These are phyloP conservation scores for Prunella fulvescens DNA, from an alignment of 2,113 vertebrate genomes.

Conservation along the genomic window DNA sequence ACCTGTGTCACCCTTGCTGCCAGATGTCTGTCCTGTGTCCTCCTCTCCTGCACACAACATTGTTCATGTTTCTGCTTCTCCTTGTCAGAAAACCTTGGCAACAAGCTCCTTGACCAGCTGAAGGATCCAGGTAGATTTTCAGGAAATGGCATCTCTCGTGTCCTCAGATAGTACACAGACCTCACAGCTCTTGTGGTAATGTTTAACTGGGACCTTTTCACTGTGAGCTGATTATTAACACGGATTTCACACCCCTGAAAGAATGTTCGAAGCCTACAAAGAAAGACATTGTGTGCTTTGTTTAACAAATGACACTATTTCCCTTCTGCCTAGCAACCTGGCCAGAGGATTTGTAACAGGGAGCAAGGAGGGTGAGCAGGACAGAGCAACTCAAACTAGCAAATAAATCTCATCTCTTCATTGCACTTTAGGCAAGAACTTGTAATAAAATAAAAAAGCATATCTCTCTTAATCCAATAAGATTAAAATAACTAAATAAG, in stretches of 20 bases:
- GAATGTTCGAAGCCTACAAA: background rate
- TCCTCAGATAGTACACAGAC: background rate
- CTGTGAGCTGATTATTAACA: constrained; percentile 16
- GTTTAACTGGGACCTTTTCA: constrained; percentile 12
- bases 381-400: background rate
- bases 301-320: constrained; percentile 51
- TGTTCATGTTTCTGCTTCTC: background rate
- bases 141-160: background rate
- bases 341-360: background rate
- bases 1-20: background rate
- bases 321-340: constrained; percentile 29
- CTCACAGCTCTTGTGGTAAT: background rate
- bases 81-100: background rate
- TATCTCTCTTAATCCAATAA: background rate
- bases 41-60: background rate
- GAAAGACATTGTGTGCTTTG: constrained; percentile 32
- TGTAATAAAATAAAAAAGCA: background rate
- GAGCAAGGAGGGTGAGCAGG: background rate
- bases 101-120: background rate
- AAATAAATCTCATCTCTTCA: background rate
- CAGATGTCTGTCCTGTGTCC: background rate
- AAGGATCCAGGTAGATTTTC: background rate
- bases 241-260: constrained; percentile 28
- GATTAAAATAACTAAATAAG: too few species aligned
- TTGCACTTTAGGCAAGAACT: background rate